These are phyloP conservation scores for Argopecten irradians DNA, from an alignment of 1,140 invertebrate species.

Conservation along the genomic window DNA sequence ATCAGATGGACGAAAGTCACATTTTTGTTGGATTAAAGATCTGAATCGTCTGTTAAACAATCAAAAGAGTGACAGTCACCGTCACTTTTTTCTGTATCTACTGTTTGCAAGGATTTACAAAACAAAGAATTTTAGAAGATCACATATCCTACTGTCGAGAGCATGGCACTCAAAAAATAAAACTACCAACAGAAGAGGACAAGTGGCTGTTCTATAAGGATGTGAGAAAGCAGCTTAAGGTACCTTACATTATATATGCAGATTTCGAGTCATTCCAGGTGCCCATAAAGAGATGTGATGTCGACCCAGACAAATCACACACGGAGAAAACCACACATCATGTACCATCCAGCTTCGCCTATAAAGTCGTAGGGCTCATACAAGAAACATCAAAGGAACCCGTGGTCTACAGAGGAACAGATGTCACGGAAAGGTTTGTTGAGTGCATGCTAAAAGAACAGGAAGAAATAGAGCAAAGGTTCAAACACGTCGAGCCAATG, in stretches of 20 bases:
- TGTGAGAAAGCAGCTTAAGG: constrained; percentile 35
- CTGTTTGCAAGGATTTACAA: too few relatives aligned
- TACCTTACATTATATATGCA: constrained; percentile 29
- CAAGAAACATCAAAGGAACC: constrained; percentile 20
- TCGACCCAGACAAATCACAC: background rate
- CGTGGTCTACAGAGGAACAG: constrained; percentile 31
- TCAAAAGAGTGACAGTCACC: background rate
- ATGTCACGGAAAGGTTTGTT: background rate
- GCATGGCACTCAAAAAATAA: background rate
- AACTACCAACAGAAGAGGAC: constrained; percentile 24
- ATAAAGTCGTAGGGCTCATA: constrained; percentile 44
- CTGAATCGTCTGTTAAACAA: background rate
- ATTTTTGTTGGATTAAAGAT: too few relatives aligned
- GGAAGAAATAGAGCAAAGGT: background rate
- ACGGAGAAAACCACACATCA: constrained; percentile 21
- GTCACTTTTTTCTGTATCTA: too few relatives aligned
- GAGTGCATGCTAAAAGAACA: constrained; percentile 26
- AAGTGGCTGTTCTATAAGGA: constrained; percentile 29
- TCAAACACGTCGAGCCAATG: background rate
- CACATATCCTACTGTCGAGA: constrained; percentile 28
- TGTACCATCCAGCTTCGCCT: constrained; percentile 36
- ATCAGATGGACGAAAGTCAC: background rate
- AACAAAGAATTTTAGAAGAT: too few relatives aligned
- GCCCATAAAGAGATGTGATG: background rate
- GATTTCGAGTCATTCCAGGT: constrained; percentile 28